phyloP scores from a whole-genome alignment of 2,113 vertebrate species.

The Climacteris rufus region DNA sequence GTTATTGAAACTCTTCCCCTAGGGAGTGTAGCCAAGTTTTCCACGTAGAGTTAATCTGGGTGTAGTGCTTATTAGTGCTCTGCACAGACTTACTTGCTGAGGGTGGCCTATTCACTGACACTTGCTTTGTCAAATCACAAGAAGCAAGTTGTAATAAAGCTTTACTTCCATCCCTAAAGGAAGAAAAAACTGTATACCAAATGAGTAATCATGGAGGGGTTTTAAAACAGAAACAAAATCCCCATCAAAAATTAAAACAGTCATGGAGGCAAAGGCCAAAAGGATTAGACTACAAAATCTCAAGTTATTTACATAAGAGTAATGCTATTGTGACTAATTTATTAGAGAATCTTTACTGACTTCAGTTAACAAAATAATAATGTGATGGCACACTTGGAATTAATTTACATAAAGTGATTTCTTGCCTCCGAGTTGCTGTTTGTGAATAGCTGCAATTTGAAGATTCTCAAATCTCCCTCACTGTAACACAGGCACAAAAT shows the following conservation, averaged over 20 bases:
- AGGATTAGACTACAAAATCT: background rate
- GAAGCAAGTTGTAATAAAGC: background rate
- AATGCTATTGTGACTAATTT: slow-evolving; percentile 12
- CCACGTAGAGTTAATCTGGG: background rate
- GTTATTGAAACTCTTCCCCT: background rate
- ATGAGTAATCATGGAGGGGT: background rate
- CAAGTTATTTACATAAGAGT: background rate
- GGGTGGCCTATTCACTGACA: background rate
- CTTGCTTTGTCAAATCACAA: background rate
- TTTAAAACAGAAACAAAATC: background rate
- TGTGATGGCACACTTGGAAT: background rate
- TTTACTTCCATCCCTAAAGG: background rate
- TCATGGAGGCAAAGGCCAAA: background rate
- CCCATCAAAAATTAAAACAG: background rate
- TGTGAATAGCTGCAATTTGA: background rate
- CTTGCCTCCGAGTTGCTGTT: background rate
- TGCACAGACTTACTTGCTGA: background rate
- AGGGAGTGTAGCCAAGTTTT: background rate
- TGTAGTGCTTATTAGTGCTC: background rate
- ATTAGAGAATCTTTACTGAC: background rate
- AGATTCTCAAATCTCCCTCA: background rate
- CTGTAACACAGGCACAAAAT: background rate
- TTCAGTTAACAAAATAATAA: background rate
- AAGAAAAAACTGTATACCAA: background rate
- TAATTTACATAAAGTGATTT: background rate